A percentile compares a stretch with the other conserved stretches of the same genome.
Conservation (phyloP, 2,888 invertebrate species). For the Hypena proboscidalis region DNA sequence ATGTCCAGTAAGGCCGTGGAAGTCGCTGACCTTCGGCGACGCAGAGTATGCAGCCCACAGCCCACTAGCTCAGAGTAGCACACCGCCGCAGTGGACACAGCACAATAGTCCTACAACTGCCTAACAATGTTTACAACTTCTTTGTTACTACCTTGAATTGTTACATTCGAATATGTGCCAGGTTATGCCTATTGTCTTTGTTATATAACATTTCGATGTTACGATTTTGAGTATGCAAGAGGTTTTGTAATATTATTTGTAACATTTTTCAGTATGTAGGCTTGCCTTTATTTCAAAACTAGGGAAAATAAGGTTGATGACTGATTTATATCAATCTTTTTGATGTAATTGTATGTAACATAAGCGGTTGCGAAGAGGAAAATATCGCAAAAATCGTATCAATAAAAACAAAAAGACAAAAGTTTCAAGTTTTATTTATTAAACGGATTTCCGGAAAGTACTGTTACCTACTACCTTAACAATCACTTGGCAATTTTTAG, state of each 20-base stretch:
- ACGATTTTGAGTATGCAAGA: slow-evolving; percentile 11
- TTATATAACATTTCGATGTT: slow-evolving; percentile 31
- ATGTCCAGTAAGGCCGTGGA: slow-evolving; percentile 51
- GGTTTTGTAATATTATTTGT: not conserved
- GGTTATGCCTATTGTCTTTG: slow-evolving; percentile 26
- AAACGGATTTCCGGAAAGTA: no score
- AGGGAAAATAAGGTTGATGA: no score
- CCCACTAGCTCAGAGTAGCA: slow-evolving; percentile 53
- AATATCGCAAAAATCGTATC: no score
- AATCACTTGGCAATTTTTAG: no score
- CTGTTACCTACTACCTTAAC: no score
- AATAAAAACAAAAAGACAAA: no score
- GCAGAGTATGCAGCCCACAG: slow-evolving; percentile 40
- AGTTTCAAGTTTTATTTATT: no score
- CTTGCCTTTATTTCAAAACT: no score
- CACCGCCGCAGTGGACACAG: slow-evolving; percentile 45
- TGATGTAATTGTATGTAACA: no score
- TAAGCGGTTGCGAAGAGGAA: no score
- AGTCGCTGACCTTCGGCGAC: slow-evolving; percentile 79
- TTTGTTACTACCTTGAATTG: slow-evolving; percentile 38
- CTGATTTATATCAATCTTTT: no score
- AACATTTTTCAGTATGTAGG: no score
- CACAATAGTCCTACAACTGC: slow-evolving; percentile 34
- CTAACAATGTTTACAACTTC: slow-evolving; percentile 34
- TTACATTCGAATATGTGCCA: slow-evolving; percentile 28